Percentiles rank a stretch among this genome's conserved stretches.
phyloP scores from a whole-genome alignment of 1,140 invertebrate genomes.

The Panonychus citri region DNA sequence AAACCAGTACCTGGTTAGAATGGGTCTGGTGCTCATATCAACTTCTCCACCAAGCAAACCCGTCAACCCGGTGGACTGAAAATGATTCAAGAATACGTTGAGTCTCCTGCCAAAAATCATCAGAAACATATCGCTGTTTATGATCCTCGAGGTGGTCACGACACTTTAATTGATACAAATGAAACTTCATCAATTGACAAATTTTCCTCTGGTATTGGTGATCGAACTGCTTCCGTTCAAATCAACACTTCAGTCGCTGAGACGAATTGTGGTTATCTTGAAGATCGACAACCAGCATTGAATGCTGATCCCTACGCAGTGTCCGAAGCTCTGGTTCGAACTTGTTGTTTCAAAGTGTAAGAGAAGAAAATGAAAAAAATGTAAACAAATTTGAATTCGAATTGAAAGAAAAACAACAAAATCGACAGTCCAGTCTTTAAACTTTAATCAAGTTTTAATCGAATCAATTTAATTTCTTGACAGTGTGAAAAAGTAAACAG shows the following conservation, averaged over 20 bases:
- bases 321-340: conserved; percentile 32
- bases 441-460: too few relatives aligned
- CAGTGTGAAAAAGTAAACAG: too few relatives aligned
- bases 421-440: too few relatives aligned
- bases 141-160: conserved; percentile 49
- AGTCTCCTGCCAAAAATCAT: conserved; percentile 47
- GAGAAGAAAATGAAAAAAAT: too few relatives aligned
- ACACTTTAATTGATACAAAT: conserved; percentile 34
- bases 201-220: conserved; percentile 32
- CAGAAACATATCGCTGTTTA: conserved; percentile 62
- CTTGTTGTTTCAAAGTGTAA: too few relatives aligned
- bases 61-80: conserved; percentile 49
- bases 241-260: conserved; percentile 37
- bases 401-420: too few relatives aligned
- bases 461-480: too few relatives aligned
- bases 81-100: conserved; percentile 27
- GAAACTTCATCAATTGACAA: conserved; percentile 1
- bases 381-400: too few relatives aligned
- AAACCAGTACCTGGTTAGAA: conserved; percentile 76
- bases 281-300: conserved; percentile 73
- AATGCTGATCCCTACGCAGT: conserved; percentile 79
- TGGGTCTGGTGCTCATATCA: conserved; percentile 63
- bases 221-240: conserved; percentile 27
- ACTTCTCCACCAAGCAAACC: conserved; percentile 75
- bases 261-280: conserved; percentile 69